A percentile compares a stretch with the other conserved stretches of the same genome.
phyloP scores from a whole-genome alignment of 2,888 invertebrate genomes.

The Deroplatys truncata region DNA sequence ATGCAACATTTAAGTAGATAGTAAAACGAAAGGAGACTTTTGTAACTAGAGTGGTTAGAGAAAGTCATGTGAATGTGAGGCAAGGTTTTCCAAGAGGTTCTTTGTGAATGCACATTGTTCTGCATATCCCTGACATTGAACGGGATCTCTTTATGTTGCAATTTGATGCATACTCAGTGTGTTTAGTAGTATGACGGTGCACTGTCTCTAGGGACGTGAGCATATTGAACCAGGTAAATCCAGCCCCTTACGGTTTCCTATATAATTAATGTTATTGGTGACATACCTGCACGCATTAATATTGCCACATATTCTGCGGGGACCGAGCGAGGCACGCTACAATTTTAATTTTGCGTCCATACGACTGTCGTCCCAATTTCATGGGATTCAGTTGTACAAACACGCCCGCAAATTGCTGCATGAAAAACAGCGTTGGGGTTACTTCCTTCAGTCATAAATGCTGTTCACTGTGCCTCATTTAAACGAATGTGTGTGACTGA shows the following conservation, averaged over 20 bases:
- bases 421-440: not conserved
- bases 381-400: not conserved
- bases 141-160: not conserved
- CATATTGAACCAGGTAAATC: not conserved
- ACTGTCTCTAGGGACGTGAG: not conserved
- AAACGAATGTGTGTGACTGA: no score
- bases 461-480: no score
- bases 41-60: no score
- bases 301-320: not conserved
- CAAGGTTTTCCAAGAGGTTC: no score
- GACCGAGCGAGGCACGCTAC: not conserved
- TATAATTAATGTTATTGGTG: not conserved
- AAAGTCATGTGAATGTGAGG: no score
- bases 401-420: not conserved
- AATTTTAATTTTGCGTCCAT: not conserved
- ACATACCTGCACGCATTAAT: not conserved
- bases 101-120: no score
- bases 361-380: no score
- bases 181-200: not conserved
- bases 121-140: not conserved
- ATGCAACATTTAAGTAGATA: no score
- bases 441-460: no score
- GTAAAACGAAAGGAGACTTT: no score
- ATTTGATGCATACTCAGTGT: not conserved
- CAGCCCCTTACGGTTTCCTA: not conserved